Evolutionary conservation across 2,888 invertebrate species (phyloP).

Genomic region (Troglohyphantes excavatus): DNA sequence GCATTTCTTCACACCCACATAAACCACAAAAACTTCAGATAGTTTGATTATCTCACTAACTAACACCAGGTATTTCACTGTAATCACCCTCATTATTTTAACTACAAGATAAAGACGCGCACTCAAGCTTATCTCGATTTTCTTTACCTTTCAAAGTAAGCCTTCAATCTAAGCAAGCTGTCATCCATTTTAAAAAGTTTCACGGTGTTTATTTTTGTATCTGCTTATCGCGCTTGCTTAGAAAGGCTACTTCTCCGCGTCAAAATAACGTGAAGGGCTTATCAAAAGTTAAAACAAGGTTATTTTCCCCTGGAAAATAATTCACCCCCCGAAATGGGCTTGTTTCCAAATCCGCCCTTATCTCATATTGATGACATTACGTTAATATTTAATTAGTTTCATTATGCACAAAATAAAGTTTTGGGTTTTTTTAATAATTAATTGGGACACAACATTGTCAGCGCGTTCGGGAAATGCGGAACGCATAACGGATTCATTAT

Average conservation of each 20-base stretch:
- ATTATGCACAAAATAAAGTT: neutral
- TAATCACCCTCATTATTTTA: neutral
- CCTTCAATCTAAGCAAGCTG: neutral
- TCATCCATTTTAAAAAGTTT: neutral
- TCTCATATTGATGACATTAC: neutral
- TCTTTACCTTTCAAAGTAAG: neutral
- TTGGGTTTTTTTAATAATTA: neutral
- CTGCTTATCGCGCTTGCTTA: neutral
- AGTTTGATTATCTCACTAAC: neutral
- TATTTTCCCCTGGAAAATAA: neutral
- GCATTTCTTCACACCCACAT: neutral
- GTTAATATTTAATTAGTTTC: neutral
- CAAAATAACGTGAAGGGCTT: neutral
- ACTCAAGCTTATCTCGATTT: neutral
- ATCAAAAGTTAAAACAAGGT: neutral
- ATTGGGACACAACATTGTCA: neutral
- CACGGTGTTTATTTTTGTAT: neutral
- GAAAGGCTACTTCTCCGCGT: neutral
- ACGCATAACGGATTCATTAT: neutral
- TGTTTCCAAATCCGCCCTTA: conserved; percentile 2
- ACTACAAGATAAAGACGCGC: neutral
- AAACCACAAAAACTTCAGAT: neutral
- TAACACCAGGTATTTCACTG: neutral
- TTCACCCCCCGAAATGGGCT: neutral
- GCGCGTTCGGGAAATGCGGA: neutral